Conservation (phyloP, 2,888 invertebrate species). For the Argynnis bischoffii region DNA sequence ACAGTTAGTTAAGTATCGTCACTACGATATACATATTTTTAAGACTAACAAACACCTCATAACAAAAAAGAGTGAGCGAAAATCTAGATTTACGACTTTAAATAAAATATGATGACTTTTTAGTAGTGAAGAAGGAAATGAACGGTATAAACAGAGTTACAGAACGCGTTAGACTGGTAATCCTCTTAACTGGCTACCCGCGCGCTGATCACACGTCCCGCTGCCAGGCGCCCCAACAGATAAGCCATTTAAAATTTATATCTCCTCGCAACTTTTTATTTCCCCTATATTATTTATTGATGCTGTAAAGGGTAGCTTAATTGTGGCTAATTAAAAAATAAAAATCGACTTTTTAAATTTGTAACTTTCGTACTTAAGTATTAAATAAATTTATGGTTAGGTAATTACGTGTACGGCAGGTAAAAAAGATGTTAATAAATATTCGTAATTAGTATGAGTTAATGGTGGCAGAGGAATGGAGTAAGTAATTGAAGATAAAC, state of each 20-base stretch:
- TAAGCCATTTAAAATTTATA: constrained; percentile 53
- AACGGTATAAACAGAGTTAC: constrained; percentile 58
- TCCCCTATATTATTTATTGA: constrained; percentile 18
- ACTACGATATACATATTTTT: too few relatives aligned
- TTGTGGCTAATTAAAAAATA: not conserved
- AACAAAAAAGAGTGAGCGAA: too few relatives aligned
- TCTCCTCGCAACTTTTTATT: constrained; percentile 41
- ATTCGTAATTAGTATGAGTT: too few relatives aligned
- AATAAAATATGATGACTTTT: constrained; percentile 5
- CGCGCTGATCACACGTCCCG: constrained; percentile 54
- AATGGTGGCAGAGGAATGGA: too few relatives aligned
- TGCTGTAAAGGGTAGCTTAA: constrained; percentile 9
- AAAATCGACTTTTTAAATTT: not conserved
- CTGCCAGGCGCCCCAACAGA: constrained; percentile 49
- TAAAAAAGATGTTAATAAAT: too few relatives aligned
- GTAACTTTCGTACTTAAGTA: not conserved
- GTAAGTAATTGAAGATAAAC: too few relatives aligned
- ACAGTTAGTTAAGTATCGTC: not conserved
- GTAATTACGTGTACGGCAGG: too few relatives aligned
- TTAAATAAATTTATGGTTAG: too few relatives aligned
- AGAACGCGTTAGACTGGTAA: constrained; percentile 52
- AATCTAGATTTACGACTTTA: not conserved
- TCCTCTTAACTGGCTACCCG: constrained; percentile 63
- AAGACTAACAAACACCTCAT: too few relatives aligned
- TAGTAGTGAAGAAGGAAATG: constrained; percentile 52